Conservation (phyloP, 2,797 vertebrate species). For the Pitangus sulphuratus region DNA sequence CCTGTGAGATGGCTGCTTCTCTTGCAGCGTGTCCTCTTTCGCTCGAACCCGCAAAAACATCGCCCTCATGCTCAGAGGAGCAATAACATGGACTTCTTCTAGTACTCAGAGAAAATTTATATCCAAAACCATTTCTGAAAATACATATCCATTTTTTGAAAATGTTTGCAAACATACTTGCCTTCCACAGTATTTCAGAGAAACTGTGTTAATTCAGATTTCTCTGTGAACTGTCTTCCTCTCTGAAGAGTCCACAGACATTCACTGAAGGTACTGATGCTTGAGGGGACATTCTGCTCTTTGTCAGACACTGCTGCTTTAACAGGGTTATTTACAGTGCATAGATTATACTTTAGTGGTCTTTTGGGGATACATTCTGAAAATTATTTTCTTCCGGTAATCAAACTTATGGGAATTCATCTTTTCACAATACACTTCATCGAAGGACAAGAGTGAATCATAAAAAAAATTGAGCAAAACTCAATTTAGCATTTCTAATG, state of each 20-base stretch:
- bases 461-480: background rate
- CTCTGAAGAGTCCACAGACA: background rate
- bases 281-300: background rate
- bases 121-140: background rate
- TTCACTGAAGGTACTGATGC: background rate
- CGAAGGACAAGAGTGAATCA: background rate
- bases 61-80: background rate
- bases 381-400: background rate
- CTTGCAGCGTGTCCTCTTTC: background rate
- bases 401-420: background rate
- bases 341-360: background rate
- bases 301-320: background rate
- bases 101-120: background rate
- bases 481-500: background rate
- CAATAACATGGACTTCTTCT: background rate
- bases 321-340: background rate
- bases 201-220: background rate
- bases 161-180: background rate
- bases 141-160: background rate
- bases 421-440: background rate
- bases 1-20: background rate
- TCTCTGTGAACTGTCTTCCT: background rate
- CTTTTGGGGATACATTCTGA: background rate
- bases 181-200: background rate
- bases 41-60: background rate